Percentiles rank a stretch among this genome's conserved stretches.
Conservation (phyloP, 2,888 invertebrate genomes). For the Ommatoiulus sabulosus region DNA sequence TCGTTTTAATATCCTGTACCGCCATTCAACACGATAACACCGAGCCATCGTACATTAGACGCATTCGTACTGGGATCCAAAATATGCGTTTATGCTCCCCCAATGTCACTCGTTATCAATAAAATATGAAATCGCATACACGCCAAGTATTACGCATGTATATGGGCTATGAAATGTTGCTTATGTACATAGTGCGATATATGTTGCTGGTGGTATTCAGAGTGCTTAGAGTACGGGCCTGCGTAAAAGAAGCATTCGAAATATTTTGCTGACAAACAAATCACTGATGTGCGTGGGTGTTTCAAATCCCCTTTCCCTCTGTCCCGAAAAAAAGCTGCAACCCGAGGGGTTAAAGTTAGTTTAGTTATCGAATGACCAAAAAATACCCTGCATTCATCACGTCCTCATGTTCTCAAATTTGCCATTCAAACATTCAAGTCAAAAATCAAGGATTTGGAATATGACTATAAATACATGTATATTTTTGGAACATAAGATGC, state of each 20-base stretch:
- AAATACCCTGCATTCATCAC: too few species aligned
- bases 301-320: not conserved
- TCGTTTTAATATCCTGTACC: constrained; percentile 48
- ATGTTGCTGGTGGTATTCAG: not conserved
- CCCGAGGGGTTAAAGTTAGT: too few species aligned
- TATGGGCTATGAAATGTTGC: not conserved
- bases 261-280: constrained; percentile 33
- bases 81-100: constrained; percentile 37
- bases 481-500: too few species aligned
- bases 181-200: not conserved
- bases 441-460: too few species aligned
- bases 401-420: too few species aligned
- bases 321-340: too few species aligned
- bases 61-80: constrained; percentile 3
- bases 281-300: not conserved
- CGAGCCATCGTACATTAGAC: constrained; percentile 11
- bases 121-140: constrained; percentile 39
- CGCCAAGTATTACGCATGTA: not conserved
- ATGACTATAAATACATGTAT: too few species aligned
- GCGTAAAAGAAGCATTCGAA: not conserved
- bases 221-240: not conserved
- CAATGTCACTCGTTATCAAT: constrained; percentile 44
- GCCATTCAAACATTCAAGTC: too few species aligned
- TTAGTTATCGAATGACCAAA: too few species aligned
- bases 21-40: constrained; percentile 45